Conservation (phyloP, 2,797 vertebrate species). For the Spinus pinus region DNA sequence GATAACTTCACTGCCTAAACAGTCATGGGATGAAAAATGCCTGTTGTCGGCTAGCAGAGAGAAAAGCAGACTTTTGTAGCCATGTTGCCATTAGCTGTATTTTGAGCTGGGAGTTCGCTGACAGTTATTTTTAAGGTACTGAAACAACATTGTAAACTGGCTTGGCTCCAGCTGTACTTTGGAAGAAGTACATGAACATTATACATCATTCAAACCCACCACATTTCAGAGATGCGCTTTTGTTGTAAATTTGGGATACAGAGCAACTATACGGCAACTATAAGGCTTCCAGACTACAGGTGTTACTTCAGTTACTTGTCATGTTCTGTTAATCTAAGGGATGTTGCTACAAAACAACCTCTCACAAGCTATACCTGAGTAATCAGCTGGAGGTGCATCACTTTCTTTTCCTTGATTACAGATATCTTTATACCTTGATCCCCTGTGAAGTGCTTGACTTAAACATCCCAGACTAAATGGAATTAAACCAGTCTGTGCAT, state of each 20-base stretch:
- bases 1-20: neutral
- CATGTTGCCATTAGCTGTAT: slow-evolving; percentile 5
- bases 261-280: neutral
- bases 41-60: neutral
- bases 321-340: neutral
- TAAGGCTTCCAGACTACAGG: neutral
- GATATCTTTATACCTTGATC: neutral
- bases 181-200: neutral
- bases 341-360: neutral
- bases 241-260: neutral
- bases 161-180: neutral
- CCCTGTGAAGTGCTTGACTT: neutral
- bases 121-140: slow-evolving; percentile 55
- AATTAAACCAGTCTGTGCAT: neutral
- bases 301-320: neutral
- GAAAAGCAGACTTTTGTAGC: neutral
- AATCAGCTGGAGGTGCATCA: neutral
- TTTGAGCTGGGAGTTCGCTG: slow-evolving; percentile 36
- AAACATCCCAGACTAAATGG: neutral
- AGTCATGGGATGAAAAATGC: neutral
- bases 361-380: neutral
- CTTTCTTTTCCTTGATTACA: neutral
- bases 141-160: neutral
- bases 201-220: neutral
- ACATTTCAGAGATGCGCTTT: neutral